Percentiles rank a stretch among this genome's conserved stretches.
Conservation (phyloP, 2,113 vertebrate species). For the Tachycineta bicolor region DNA sequence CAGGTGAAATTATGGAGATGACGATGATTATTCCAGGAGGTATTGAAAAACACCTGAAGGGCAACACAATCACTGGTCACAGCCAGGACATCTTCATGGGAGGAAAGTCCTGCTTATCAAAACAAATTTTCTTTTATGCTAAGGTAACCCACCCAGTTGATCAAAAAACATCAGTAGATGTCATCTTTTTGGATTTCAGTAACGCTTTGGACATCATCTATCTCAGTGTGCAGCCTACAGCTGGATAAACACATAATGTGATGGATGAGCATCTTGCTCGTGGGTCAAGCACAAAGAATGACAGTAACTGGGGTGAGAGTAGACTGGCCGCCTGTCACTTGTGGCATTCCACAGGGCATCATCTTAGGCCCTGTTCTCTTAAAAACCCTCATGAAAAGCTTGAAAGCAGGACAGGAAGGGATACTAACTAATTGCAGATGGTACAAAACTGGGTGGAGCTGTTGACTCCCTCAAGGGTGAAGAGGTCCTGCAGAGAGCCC, state of each 20-base stretch:
- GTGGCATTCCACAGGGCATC: fast-evolving
- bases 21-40: not conserved
- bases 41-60: not conserved
- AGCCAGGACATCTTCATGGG: not conserved
- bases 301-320: not conserved
- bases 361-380: not conserved
- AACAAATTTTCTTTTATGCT: not conserved
- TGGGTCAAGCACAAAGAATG: not conserved
- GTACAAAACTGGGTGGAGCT: not conserved
- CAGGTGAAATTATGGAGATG: not conserved
- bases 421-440: not conserved
- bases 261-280: not conserved
- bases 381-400: not conserved
- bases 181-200: not conserved
- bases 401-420: not conserved
- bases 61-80: not conserved
- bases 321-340: not conserved
- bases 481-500: not conserved
- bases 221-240: not conserved
- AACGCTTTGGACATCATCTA: not conserved
- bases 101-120: not conserved
- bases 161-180: not conserved
- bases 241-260: not conserved
- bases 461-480: not conserved
- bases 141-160: not conserved